Conservation (phyloP, 2,888 invertebrate genomes). For the Athalia rosae region DNA sequence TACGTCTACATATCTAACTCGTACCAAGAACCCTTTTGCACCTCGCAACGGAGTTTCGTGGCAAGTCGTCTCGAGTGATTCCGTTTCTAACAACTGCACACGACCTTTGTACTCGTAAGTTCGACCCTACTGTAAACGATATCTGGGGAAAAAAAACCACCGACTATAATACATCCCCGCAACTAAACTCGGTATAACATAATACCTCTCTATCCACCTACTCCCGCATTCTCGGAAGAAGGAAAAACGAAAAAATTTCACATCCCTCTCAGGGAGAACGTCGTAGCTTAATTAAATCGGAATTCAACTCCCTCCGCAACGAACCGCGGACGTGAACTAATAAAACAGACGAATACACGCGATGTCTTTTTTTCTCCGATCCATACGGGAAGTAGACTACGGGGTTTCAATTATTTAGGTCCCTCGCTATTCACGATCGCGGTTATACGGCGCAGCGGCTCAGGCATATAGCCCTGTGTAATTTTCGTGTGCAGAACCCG, state of each 20-base stretch:
- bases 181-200: conserved; percentile 6
- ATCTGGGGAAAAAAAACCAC: conserved; percentile 24
- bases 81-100: neutral
- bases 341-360: too few relatives aligned
- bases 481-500: neutral
- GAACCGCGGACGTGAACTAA: too few relatives aligned
- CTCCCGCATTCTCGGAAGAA: conserved; percentile 11
- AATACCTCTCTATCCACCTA: neutral
- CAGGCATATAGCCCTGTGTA: neutral
- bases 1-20: neutral
- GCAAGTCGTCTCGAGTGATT: conserved; percentile 14
- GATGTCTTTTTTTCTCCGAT: too few relatives aligned
- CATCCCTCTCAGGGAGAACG: too few relatives aligned
- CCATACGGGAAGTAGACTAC: too few relatives aligned
- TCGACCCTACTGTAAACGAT: conserved; percentile 30
- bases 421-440: neutral
- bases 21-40: conserved; percentile 9
- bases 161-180: neutral
- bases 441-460: neutral
- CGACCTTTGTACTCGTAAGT: neutral
- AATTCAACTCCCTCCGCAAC: too few relatives aligned
- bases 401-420: too few relatives aligned
- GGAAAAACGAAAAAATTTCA: neutral
- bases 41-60: conserved; percentile 21
- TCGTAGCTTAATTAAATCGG: too few relatives aligned